Evolutionary conservation across 2,888 invertebrate species (phyloP).

Genomic region (Eupithecia pulchellata): DNA sequence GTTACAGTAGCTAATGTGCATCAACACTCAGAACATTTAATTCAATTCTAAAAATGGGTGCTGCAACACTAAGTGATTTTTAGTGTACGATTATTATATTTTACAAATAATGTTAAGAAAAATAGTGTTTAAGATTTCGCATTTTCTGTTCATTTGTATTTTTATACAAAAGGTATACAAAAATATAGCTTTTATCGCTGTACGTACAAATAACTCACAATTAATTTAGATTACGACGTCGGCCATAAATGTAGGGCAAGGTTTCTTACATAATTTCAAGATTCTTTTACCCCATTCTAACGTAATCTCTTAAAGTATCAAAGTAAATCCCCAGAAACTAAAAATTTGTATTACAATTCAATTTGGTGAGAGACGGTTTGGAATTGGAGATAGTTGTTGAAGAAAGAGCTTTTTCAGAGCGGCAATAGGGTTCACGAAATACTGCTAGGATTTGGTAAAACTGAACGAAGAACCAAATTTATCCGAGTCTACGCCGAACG

Average conservation of each 20-base stretch:
- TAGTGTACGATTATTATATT: conserved; percentile 33
- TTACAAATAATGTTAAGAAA: no score
- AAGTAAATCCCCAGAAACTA: conserved; percentile 20
- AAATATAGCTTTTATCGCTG: neutral
- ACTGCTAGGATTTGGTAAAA: neutral
- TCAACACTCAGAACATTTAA: neutral
- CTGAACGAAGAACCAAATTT: neutral
- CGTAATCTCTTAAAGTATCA: conserved; percentile 16
- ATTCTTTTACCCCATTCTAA: neutral
- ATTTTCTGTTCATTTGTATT: neutral
- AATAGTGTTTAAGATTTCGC: no score
- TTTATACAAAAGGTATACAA: neutral
- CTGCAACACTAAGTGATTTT: conserved; percentile 32
- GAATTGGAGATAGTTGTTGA: conserved; percentile 21
- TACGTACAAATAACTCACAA: neutral
- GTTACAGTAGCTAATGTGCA: neutral
- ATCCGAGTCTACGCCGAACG: neutral
- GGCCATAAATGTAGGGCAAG: neutral
- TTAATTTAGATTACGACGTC: neutral
- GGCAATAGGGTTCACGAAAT: neutral
- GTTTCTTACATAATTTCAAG: neutral
- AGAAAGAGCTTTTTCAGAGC: conserved; percentile 23
- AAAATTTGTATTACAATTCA: conserved; percentile 28
- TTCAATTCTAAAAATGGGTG: conserved; percentile 5
- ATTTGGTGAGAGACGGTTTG: conserved; percentile 23